These are phyloP conservation scores for Tethea ocularis DNA, from an alignment of 2,888 invertebrate species.

Conservation along the genomic window DNA sequence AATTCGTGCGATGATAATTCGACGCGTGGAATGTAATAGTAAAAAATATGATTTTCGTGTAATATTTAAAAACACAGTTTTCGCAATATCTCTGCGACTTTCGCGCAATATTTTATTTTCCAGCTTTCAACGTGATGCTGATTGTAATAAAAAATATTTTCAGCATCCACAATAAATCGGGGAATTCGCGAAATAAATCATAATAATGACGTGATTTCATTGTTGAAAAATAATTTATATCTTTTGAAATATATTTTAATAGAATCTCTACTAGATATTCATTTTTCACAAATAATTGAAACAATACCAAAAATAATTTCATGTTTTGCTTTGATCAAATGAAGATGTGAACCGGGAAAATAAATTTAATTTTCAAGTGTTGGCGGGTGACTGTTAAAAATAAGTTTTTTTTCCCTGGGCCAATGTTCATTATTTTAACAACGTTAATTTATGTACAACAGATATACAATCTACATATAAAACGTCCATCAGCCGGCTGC, in stretches of 20 bases:
- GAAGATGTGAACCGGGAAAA: background rate
- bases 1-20: too few relatives aligned
- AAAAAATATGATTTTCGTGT: background rate
- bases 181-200: background rate
- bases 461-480: too few relatives aligned
- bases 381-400: too few relatives aligned
- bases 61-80: background rate
- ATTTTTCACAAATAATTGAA: background rate
- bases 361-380: too few relatives aligned
- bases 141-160: background rate
- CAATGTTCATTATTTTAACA: too few relatives aligned
- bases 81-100: background rate
- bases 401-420: too few relatives aligned
- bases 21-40: too few relatives aligned
- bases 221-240: background rate
- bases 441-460: too few relatives aligned
- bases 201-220: background rate
- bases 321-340: background rate
- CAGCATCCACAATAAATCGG: background rate
- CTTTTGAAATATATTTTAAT: background rate
- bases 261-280: background rate
- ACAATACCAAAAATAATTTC: background rate
- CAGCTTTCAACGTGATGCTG: background rate
- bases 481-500: too few relatives aligned
- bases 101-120: background rate